phyloP scores from a whole-genome alignment of 2,888 invertebrate genomes.

The Campaea margaritaria region DNA sequence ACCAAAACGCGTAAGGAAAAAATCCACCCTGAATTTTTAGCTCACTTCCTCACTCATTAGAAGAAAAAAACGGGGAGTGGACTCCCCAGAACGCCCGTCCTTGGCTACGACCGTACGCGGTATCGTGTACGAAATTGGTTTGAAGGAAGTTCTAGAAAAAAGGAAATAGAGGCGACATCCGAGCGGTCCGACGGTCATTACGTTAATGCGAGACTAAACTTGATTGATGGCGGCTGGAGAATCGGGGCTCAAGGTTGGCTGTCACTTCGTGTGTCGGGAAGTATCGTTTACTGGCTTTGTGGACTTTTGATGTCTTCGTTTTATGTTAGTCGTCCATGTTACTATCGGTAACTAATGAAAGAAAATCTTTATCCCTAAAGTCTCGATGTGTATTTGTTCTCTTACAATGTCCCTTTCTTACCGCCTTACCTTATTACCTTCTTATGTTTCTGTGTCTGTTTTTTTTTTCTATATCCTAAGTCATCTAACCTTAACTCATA shows the following conservation, averaged over 20 bases:
- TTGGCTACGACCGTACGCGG: constrained; percentile 12
- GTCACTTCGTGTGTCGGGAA: constrained; percentile 22
- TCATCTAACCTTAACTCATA: too few species aligned
- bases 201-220: constrained; percentile 85
- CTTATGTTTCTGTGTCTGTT: too few species aligned
- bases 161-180: constrained; percentile 82
- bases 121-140: constrained; percentile 78
- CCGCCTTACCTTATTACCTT: too few species aligned
- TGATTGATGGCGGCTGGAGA: constrained; percentile 73
- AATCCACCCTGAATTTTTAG: too few species aligned
- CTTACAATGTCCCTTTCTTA: too few species aligned
- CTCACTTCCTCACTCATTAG: too few species aligned
- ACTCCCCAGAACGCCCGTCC: constrained; percentile 14
- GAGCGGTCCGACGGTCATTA: constrained; percentile 80
- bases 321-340: neutral
- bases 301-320: neutral
- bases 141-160: constrained; percentile 65
- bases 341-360: neutral
- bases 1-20: too few species aligned
- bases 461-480: too few species aligned
- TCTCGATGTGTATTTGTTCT: too few species aligned
- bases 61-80: neutral
- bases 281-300: constrained; percentile 11
- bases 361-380: too few species aligned
- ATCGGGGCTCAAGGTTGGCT: constrained; percentile 33